Evolutionary conservation across 2,888 invertebrate species (phyloP), one percentile per base, ranked within the genome.

Genomic region (Drosophila nigritarsus): DNA sequence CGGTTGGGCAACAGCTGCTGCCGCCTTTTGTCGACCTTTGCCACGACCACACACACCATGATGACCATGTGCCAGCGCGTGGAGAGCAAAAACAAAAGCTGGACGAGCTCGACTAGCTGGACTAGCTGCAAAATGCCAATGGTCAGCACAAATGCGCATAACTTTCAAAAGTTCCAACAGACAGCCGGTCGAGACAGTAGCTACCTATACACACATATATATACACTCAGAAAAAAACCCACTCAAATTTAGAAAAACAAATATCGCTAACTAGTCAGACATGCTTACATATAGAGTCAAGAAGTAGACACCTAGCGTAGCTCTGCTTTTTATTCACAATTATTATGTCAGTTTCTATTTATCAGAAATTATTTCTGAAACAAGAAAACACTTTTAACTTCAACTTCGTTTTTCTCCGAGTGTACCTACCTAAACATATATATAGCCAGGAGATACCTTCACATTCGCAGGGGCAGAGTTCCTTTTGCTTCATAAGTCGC

Each of bases 71-170:
- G 54, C 34, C 34, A 34, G 18, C 15, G 15, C 32, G 0, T 50
- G 51, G 48, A 32, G 65, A 56, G 50, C 67, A 90, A 86, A 86
- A 87, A 87, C 89, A 89, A 90, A 89, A 87, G 89, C 55, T n/a
- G 34, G 53, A 24, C 45, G 24, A 45, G 45, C 45, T 45, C 15
- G 45, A 45, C 36, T 38, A 38, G 36, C 53, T 34, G 51, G 45
- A 45, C 34, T 34, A 56, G 56, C 87, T 80, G 80, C 87, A 82
- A 75, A 87, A 90, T 87, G 84, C 90, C 90, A 84, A 89, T 87
- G 87, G 87, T 90, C 87, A 90, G 87, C 87, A 87, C 80, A 90
- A 90, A 89, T 78, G 75, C 90, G 85, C 85, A 89, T 87, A 87
- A 87, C 89, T 86, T 86, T 78, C 67, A 48, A 90, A 86, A 87